A percentile compares a stretch with the other conserved stretches of the same genome.
These are phyloP conservation scores for Rutilus rutilus DNA, from an alignment of 2,113 vertebrate species.

Conservation along the genomic window DNA sequence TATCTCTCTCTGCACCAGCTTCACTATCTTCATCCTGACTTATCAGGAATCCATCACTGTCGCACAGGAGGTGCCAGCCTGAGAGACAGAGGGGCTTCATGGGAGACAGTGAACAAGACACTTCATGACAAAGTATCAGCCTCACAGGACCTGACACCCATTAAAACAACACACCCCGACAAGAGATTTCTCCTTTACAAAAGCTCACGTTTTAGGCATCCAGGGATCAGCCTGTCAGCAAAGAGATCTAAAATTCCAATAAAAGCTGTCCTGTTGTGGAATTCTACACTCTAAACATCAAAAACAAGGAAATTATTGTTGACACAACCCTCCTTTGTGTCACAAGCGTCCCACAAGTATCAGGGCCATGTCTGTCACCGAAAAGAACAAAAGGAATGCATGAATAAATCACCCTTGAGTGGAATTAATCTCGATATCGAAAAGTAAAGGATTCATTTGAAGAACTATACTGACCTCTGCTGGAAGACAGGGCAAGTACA, in stretches of 20 bases:
- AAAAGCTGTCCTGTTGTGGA: slow-evolving; percentile 35
- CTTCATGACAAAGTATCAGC: slow-evolving; percentile 37
- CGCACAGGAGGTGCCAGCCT: slow-evolving; percentile 22
- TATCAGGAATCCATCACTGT: slow-evolving; percentile 51
- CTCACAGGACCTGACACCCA: slow-evolving; percentile 41
- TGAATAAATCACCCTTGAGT: slow-evolving; percentile 49
- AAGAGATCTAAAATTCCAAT: slow-evolving; percentile 18
- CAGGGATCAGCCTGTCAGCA: slow-evolving; percentile 32
- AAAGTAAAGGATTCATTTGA: not conserved
- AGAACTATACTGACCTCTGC: slow-evolving; percentile 72
- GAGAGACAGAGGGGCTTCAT: slow-evolving; percentile 36
- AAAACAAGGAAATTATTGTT: slow-evolving; percentile 32
- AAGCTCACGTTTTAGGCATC: slow-evolving; percentile 24
- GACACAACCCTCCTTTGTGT: slow-evolving; percentile 32
- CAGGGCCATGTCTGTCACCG: slow-evolving; percentile 32
- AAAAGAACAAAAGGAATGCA: slow-evolving; percentile 58
- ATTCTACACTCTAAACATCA: slow-evolving; percentile 38
- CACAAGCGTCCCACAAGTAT: slow-evolving; percentile 13
- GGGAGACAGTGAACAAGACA: slow-evolving; percentile 38
- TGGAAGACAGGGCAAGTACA: slow-evolving; percentile 54
- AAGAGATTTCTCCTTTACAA: slow-evolving; percentile 28
- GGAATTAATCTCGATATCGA: slow-evolving; percentile 28
- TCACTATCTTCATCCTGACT: slow-evolving; percentile 18
- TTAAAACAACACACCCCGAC: slow-evolving; percentile 32
- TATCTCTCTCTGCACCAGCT: not conserved